Conservation (phyloP, 2,888 invertebrate species). For the Bellardia pandia region DNA sequence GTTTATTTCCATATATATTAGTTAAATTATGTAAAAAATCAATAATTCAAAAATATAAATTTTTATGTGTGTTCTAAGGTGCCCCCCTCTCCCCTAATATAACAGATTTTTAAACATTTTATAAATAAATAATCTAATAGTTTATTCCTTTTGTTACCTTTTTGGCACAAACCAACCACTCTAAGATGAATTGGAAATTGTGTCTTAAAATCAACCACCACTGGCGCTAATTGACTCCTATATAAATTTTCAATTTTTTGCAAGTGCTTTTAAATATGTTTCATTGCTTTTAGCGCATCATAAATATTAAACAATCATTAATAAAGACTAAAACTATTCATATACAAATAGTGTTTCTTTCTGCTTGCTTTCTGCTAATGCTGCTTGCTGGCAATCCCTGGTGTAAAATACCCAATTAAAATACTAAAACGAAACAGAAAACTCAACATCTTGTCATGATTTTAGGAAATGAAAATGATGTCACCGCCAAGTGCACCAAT, state of each 20-base stretch:
- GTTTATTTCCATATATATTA: too few relatives aligned
- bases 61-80: too few relatives aligned
- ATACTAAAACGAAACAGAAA: slow-evolving; percentile 38
- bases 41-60: too few relatives aligned
- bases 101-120: too few relatives aligned
- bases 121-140: too few relatives aligned
- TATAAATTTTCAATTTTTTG: not conserved
- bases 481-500: slow-evolving; percentile 36
- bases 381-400: slow-evolving; percentile 12
- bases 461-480: slow-evolving; percentile 31
- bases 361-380: not conserved
- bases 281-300: slow-evolving; percentile 45
- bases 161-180: not conserved
- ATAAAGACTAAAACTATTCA: slow-evolving; percentile 22
- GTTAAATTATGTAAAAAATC: too few relatives aligned
- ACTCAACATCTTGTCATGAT: slow-evolving; percentile 41
- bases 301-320: slow-evolving; percentile 62
- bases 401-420: slow-evolving; percentile 57
- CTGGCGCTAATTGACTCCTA: not conserved
- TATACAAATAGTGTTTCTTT: slow-evolving; percentile 5
- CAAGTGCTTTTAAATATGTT: slow-evolving; percentile 17
- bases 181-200: not conserved
- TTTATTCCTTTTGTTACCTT: not conserved
- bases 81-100: too few relatives aligned
- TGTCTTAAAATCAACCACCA: not conserved